These are phyloP conservation scores for Platyscapa corneri DNA, from an alignment of 1,140 invertebrate species.

Conservation along the genomic window DNA sequence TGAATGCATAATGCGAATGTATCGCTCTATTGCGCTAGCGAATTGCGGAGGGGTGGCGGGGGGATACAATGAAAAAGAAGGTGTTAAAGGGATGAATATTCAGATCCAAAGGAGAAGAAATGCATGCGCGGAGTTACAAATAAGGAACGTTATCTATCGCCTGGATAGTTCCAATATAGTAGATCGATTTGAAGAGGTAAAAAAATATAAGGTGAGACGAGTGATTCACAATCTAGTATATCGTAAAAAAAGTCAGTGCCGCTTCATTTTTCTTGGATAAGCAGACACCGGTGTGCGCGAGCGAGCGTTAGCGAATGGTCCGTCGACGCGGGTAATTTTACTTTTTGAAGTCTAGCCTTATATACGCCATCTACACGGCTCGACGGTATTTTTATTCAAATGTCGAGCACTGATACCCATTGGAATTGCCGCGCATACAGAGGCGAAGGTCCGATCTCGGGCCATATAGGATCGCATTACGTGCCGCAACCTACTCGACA, in stretches of 20 bases:
- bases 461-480: no score
- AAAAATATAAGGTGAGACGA: background rate
- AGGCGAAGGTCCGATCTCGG: slow-evolving; percentile 11
- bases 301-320: background rate
- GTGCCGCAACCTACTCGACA: no score
- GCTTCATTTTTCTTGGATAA: background rate
- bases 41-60: background rate
- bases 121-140: background rate
- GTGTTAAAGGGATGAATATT: background rate
- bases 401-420: slow-evolving; percentile 19
- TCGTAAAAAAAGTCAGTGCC: background rate
- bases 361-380: slow-evolving; percentile 14
- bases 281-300: background rate
- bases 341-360: background rate
- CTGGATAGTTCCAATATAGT: background rate
- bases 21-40: background rate
- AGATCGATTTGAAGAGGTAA: background rate
- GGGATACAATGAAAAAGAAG: no score
- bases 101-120: background rate
- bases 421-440: background rate
- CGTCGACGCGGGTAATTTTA: background rate
- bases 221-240: background rate
- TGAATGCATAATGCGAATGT: background rate
- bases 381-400: slow-evolving; percentile 63
- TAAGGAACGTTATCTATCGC: background rate